Percentiles rank a stretch among this genome's conserved stretches.
These are phyloP conservation scores for Vanessa cardui DNA, from an alignment of 2,888 invertebrate species.

Conservation along the genomic window DNA sequence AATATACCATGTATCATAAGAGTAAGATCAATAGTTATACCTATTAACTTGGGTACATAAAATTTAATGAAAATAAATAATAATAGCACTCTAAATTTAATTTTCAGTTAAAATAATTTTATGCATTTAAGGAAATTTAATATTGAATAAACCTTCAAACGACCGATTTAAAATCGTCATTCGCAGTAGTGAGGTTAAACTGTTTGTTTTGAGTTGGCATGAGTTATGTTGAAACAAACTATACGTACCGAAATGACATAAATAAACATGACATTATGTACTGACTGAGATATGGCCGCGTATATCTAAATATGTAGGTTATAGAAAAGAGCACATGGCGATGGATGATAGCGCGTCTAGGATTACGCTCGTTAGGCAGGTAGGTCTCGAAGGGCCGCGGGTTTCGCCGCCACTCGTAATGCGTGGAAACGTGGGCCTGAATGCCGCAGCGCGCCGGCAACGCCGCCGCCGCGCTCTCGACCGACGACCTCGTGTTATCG, in stretches of 20 bases:
- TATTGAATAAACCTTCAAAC: not conserved
- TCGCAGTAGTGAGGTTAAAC: not conserved
- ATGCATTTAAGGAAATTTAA: not conserved
- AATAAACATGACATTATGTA: constrained; percentile 5
- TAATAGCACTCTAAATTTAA: not conserved
- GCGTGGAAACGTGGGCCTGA: constrained; percentile 49
- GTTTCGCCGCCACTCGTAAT: constrained; percentile 56
- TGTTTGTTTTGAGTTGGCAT: constrained; percentile 5
- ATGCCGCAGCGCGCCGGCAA: constrained; percentile 73
- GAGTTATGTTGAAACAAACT: not conserved
- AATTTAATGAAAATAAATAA: not conserved
- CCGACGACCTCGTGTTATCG: constrained; percentile 80
- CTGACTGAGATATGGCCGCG: not conserved
- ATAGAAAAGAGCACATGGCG: constrained; percentile 48
- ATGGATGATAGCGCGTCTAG: constrained; percentile 48
- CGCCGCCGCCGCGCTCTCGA: constrained; percentile 73
- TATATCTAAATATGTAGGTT: constrained; percentile 36
- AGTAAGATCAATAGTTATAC: too few species aligned
- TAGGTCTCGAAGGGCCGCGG: constrained; percentile 17
- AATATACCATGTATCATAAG: too few species aligned
- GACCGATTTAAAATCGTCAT: not conserved
- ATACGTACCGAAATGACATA: constrained; percentile 8
- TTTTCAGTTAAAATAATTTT: not conserved
- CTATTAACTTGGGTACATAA: too few species aligned
- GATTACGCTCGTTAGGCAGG: constrained; percentile 42